These are phyloP conservation scores for Actinemys pallida DNA, from an alignment of 2,113 vertebrate genomes.

Conservation along the genomic window DNA sequence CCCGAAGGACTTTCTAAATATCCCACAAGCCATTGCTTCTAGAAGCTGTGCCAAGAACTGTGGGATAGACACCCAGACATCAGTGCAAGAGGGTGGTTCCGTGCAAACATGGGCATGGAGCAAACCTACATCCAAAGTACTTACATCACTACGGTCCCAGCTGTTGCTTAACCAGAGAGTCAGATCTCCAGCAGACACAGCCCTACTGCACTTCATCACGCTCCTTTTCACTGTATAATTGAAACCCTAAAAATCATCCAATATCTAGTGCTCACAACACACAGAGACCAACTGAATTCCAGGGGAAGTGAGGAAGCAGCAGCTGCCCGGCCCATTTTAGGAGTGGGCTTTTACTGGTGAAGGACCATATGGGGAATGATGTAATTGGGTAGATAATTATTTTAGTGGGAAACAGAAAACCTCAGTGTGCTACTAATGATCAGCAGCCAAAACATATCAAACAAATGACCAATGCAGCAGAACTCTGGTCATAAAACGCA, in stretches of 20 bases:
- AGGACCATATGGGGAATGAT: not conserved
- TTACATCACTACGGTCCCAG: not conserved
- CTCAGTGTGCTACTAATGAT: not conserved
- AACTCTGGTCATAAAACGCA: not conserved
- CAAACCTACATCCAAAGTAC: not conserved
- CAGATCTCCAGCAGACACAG: not conserved
- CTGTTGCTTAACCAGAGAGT: rapidly evolving
- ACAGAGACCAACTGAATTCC: not conserved
- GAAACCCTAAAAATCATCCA: not conserved
- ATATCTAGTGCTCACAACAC: rapidly evolving
- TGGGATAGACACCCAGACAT: not conserved
- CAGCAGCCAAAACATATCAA: not conserved
- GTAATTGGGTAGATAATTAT: not conserved
- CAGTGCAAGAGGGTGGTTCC: not conserved
- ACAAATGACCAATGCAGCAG: not conserved
- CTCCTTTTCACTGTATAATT: not conserved
- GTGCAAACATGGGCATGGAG: rapidly evolving
- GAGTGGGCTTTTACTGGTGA: not conserved
- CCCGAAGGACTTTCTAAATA: not conserved
- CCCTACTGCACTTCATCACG: not conserved
- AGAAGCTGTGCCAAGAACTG: not conserved
- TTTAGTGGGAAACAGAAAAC: not conserved
- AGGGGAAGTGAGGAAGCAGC: not conserved
- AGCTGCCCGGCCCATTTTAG: not conserved
- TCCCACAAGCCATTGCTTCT: not conserved